These are phyloP conservation scores for Argyresthia albistria DNA, from an alignment of 2,888 invertebrate species.

Conservation along the genomic window DNA sequence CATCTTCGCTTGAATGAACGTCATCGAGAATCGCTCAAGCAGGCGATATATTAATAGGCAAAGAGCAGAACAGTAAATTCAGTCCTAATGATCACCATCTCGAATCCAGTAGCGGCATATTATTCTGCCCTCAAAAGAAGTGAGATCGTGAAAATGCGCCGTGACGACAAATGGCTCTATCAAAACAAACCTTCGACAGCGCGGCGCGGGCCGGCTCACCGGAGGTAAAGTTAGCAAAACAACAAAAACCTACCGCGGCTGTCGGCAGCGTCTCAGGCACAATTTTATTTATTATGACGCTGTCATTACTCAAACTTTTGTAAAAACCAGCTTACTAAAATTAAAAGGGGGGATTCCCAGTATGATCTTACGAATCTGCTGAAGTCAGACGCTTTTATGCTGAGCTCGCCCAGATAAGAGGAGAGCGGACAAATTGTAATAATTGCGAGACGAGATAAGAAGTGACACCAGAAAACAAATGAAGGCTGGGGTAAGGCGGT, in stretches of 20 bases:
- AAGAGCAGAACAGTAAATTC: too few species aligned
- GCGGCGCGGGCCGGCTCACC: too few species aligned
- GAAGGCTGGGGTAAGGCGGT: slow-evolving; percentile 44
- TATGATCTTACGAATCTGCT: slow-evolving; percentile 65
- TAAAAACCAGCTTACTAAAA: slow-evolving; percentile 39
- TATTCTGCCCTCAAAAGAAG: too few species aligned
- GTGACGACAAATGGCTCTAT: slow-evolving; percentile 27
- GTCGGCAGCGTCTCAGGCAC: slow-evolving; percentile 46
- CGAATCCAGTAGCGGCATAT: too few species aligned
- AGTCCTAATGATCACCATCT: too few species aligned
- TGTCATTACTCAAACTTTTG: slow-evolving; percentile 58
- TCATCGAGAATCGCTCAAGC: too few species aligned
- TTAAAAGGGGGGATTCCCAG: slow-evolving; percentile 47
- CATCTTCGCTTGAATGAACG: too few species aligned
- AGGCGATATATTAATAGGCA: too few species aligned
- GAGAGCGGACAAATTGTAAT: slow-evolving; percentile 72
- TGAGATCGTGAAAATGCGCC: slow-evolving; percentile 11
- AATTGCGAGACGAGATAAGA: slow-evolving; percentile 71
- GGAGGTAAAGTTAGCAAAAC: slow-evolving; percentile 48
- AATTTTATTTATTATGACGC: slow-evolving; percentile 54
- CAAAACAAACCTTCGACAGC: slow-evolving; percentile 37
- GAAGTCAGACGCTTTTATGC: slow-evolving; percentile 62
- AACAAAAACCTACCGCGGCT: slow-evolving; percentile 41
- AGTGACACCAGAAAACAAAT: slow-evolving; percentile 72
- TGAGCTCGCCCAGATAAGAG: slow-evolving; percentile 67